A percentile compares a stretch with the other conserved stretches of the same genome.
These are phyloP conservation scores for Lepidurus packardi DNA, from an alignment of 1,140 invertebrate species.

Conservation along the genomic window DNA sequence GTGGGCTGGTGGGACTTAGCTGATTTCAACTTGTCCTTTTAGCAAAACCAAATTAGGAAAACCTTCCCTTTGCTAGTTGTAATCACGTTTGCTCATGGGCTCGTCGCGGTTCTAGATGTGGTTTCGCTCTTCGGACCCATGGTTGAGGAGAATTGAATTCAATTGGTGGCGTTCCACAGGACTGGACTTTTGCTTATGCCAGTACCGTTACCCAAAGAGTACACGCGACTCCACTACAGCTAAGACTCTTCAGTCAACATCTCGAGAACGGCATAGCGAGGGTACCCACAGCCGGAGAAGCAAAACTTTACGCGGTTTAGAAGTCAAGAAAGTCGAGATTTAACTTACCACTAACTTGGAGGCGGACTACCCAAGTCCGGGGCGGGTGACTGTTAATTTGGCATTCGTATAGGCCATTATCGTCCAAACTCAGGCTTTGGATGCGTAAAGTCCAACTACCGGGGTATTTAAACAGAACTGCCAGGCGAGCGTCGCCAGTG, in stretches of 20 bases:
- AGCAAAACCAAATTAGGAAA: slow-evolving; percentile 19
- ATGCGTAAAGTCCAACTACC: background rate
- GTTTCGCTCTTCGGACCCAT: background rate
- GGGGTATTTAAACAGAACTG: background rate
- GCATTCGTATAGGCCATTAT: background rate
- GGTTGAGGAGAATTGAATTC: too few species aligned
- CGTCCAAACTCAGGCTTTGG: background rate
- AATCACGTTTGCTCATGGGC: background rate
- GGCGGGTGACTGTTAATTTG: slow-evolving; percentile 9
- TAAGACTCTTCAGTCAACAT: too few species aligned
- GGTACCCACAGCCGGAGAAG: too few species aligned
- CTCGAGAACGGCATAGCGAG: too few species aligned
- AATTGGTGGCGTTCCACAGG: too few species aligned
- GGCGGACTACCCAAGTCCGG: background rate
- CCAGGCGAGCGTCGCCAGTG: background rate
- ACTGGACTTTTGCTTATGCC: too few species aligned
- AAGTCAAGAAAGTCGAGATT: too few species aligned
- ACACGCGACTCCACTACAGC: too few species aligned
- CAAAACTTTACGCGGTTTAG: too few species aligned
- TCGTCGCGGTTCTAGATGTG: background rate
- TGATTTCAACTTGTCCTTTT: slow-evolving; percentile 11
- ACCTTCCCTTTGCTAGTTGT: background rate
- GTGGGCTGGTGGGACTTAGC: background rate
- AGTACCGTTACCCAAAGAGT: too few species aligned
- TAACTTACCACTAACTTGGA: background rate